phyloP scores from a whole-genome alignment of 1,140 invertebrate species.

The Caenorhabditis latens region DNA sequence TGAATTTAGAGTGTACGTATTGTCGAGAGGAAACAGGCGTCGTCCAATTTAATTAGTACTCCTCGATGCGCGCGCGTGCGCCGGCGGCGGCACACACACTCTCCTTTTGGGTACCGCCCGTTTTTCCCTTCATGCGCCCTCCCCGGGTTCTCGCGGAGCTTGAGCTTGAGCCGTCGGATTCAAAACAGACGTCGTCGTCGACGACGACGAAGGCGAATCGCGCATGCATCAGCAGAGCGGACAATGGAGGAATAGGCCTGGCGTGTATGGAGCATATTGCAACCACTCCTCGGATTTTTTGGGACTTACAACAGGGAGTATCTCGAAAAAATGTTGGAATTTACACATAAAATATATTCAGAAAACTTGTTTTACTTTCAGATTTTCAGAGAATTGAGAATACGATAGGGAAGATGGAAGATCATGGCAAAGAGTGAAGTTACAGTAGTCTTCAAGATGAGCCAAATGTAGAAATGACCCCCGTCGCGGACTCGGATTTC shows the following conservation, averaged over 20 bases:
- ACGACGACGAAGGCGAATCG: conserved; percentile 45
- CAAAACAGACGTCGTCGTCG: conserved; percentile 23
- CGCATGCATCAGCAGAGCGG: conserved; percentile 53
- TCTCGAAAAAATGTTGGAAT: not conserved
- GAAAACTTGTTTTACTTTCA: not conserved
- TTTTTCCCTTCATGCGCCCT: conserved; percentile 3
- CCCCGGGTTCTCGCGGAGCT: conserved; percentile 50
- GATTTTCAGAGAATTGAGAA: too few species aligned
- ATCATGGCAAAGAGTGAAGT: too few species aligned
- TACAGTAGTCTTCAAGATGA: too few species aligned
- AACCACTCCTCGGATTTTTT: conserved; percentile 40
- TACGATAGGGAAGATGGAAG: too few species aligned
- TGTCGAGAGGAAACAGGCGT: conserved; percentile 53
- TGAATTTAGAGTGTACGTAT: conserved; percentile 50
- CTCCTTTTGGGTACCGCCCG: conserved; percentile 38
- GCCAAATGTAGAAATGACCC: too few species aligned
- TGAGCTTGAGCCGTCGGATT: conserved; percentile 48
- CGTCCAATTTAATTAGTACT: conserved; percentile 56
- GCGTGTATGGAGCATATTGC: conserved; percentile 39
- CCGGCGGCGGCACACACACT: conserved; percentile 18
- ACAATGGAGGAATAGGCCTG: conserved; percentile 29
- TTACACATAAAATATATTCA: not conserved
- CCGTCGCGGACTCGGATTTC: too few species aligned
- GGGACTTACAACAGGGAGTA: conserved; percentile 8
- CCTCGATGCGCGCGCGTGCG: conserved; percentile 47